phyloP scores from a whole-genome alignment of 2,888 invertebrate species.

The Cristatella mucedo region DNA sequence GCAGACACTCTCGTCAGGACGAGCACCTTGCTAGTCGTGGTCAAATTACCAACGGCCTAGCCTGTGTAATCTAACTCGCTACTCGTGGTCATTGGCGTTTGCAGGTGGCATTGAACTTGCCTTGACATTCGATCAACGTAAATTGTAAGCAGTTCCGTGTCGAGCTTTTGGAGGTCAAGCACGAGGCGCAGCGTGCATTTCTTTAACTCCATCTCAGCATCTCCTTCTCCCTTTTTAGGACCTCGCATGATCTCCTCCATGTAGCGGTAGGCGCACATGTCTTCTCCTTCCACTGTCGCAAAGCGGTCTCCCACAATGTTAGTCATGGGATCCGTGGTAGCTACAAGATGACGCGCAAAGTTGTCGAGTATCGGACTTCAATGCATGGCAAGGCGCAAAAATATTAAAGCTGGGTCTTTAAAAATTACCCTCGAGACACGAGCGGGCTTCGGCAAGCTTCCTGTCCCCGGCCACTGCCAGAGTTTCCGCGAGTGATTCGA shows the following conservation, averaged over 20 bases:
- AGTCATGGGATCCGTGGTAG: slow-evolving; percentile 34
- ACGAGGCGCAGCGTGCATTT: slow-evolving; percentile 25
- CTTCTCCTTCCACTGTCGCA: slow-evolving; percentile 30
- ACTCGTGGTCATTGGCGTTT: no score
- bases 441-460: slow-evolving; percentile 27
- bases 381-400: no score
- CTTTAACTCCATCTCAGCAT: slow-evolving; percentile 21
- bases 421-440: slow-evolving; percentile 29
- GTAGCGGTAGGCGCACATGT: slow-evolving; percentile 25
- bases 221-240: slow-evolving; percentile 8
- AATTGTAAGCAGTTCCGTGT: slow-evolving; percentile 26
- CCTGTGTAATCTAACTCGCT: no score
- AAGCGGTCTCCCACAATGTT: slow-evolving; percentile 35
- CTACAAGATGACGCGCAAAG: no score
- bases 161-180: slow-evolving; percentile 27
- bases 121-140: slow-evolving; percentile 24
- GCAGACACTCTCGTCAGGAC: no score
- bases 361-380: no score
- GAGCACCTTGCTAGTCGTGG: no score
- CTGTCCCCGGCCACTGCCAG: slow-evolving; percentile 25
- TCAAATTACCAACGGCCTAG: no score
- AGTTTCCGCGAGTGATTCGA: slow-evolving; percentile 23
- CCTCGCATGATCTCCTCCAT: slow-evolving; percentile 31
- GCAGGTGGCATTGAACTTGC: no score
- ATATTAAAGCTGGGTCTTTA: no score